These are phyloP conservation scores for Eupithecia subumbrata DNA, from an alignment of 2,888 invertebrate genomes.

Conservation along the genomic window DNA sequence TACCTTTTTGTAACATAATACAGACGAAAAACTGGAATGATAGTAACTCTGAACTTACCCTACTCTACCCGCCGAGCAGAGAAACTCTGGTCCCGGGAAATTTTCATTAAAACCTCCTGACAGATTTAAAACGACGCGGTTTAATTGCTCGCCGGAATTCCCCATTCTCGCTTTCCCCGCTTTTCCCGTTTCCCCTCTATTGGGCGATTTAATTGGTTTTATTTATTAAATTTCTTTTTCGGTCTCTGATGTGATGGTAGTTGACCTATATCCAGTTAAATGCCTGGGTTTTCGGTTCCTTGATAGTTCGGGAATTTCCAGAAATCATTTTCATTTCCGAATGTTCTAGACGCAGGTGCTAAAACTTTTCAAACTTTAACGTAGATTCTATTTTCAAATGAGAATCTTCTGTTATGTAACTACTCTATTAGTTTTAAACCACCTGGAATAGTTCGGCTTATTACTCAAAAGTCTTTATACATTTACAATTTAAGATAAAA, in stretches of 20 bases:
- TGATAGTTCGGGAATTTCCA: neutral
- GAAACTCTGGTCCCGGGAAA: conserved; percentile 35
- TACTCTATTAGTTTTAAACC: neutral
- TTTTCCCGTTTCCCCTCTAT: conserved; percentile 30
- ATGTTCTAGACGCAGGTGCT: neutral
- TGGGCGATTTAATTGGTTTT: conserved; percentile 45
- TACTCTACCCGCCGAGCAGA: conserved; percentile 21
- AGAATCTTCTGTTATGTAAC: neutral
- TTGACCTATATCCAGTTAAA: conserved; percentile 7
- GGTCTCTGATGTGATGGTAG: conserved; percentile 21
- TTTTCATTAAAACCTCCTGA: conserved; percentile 46
- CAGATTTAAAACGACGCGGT: conserved; percentile 51
- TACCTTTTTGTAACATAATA: neutral
- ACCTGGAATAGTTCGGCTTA: too few relatives aligned
- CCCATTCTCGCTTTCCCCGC: conserved; percentile 25
- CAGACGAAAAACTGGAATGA: neutral
- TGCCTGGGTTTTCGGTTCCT: neutral
- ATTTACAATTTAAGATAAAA: too few relatives aligned
- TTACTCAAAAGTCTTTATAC: too few relatives aligned
- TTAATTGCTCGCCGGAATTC: conserved; percentile 52
- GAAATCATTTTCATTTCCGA: conserved; percentile 1
- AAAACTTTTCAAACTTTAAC: neutral
- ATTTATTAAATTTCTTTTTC: conserved; percentile 41
- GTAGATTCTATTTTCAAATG: neutral
- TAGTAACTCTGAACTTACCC: conserved; percentile 9